Conservation (phyloP, 2,888 invertebrate species). For the Didymodactylos carnosus region DNA sequence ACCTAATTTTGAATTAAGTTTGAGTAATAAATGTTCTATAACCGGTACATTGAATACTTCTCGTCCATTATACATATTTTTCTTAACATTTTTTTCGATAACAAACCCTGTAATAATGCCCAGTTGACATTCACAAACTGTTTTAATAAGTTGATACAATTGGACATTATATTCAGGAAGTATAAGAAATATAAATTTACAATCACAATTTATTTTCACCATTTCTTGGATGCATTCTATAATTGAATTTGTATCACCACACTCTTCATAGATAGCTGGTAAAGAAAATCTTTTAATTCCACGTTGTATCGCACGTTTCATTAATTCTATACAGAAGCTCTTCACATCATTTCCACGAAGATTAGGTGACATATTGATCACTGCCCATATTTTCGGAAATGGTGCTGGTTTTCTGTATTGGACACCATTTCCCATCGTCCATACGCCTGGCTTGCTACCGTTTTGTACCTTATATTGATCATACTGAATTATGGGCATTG, state of each 20-base stretch:
- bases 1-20: conserved; percentile 6
- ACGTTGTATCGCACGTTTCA: background rate
- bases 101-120: background rate
- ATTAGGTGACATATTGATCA: background rate
- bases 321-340: background rate
- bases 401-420: background rate
- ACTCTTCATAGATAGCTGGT: background rate
- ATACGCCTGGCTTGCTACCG: background rate
- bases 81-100: background rate
- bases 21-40: background rate
- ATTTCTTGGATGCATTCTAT: background rate
- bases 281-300: background rate
- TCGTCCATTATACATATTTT: background rate
- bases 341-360: no score
- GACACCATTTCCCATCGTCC: background rate
- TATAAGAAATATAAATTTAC: background rate
- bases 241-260: background rate
- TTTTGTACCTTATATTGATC: fast-evolving
- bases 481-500: background rate
- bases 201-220: background rate
- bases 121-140: background rate
- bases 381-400: background rate
- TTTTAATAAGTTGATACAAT: no score
- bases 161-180: background rate
- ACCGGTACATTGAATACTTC: conserved; percentile 1